A percentile compares a stretch with the other conserved stretches of the same genome.
Evolutionary conservation across 2,797 vertebrate species (phyloP).

Genomic region (Sparus aurata): DNA sequence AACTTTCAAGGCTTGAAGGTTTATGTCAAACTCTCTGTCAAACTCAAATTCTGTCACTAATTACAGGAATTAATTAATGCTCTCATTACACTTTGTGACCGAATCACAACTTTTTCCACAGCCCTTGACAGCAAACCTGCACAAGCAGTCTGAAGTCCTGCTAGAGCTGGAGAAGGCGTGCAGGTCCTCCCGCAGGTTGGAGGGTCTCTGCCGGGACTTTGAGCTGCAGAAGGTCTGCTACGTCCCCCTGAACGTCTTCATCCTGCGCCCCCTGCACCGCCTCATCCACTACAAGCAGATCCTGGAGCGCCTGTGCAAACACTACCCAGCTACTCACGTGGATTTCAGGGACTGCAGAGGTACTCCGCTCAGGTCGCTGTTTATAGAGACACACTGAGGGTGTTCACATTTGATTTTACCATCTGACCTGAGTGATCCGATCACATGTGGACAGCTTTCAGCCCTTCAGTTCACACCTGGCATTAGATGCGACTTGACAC

Average conservation of each 20-base stretch:
- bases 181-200: conserved; percentile 88
- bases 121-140: conserved; percentile 91
- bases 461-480: no score
- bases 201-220: conserved; percentile 93
- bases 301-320: conserved; percentile 96
- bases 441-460: no score
- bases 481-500: no score
- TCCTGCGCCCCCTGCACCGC: conserved; percentile 95
- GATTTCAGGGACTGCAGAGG: conserved; percentile 95
- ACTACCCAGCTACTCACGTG: conserved; percentile 90
- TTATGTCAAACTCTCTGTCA: neutral
- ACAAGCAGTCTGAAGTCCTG: conserved; percentile 92
- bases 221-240: conserved; percentile 99
- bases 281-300: conserved; percentile 98
- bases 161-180: conserved; percentile 91
- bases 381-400: neutral
- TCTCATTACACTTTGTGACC: neutral
- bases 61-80: neutral
- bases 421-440: no score
- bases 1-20: conserved; percentile 96
- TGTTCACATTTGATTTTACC: no score
- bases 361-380: conserved; percentile 28
- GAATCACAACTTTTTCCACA: conserved; percentile 53
- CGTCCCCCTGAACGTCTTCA: conserved; percentile 95
- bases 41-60: neutral